These are phyloP conservation scores for Venturia canescens DNA, from an alignment of 1,140 invertebrate species.

Conservation along the genomic window DNA sequence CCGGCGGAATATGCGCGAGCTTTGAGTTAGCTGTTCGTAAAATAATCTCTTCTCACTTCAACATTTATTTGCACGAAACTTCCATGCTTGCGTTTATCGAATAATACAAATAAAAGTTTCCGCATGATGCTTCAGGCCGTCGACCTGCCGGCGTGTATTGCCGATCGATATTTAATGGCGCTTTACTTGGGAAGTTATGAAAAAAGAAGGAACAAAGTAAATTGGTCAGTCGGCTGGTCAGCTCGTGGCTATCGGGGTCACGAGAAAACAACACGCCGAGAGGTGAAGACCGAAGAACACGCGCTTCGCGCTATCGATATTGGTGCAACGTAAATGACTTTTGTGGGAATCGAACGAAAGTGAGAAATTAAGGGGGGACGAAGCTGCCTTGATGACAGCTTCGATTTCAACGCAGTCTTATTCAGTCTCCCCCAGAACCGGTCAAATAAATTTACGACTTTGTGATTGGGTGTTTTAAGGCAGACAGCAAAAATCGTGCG, in stretches of 20 bases:
- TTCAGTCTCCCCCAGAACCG: background rate
- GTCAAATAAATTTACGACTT: background rate
- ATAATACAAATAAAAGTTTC: background rate
- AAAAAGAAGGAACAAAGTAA: background rate
- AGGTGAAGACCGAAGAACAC: background rate
- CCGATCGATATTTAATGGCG: background rate
- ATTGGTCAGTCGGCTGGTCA: background rate
- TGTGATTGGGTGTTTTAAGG: background rate
- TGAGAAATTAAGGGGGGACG: too few relatives aligned
- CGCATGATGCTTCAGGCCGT: background rate
- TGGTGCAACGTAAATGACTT: background rate
- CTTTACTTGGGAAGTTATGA: background rate
- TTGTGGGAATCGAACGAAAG: background rate
- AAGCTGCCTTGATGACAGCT: too few relatives aligned
- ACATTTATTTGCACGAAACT: background rate
- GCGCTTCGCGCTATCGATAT: background rate
- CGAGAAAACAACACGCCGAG: background rate
- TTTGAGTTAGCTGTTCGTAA: background rate
- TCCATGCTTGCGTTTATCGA: background rate
- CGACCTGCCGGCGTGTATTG: background rate
- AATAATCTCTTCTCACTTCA: background rate
- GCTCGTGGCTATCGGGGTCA: slow-evolving; percentile 1
- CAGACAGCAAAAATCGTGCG: background rate
- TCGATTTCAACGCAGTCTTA: background rate
- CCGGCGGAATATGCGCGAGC: too few relatives aligned